Conservation (phyloP, 2,113 vertebrate genomes). For the Phoxinus phoxinus region DNA sequence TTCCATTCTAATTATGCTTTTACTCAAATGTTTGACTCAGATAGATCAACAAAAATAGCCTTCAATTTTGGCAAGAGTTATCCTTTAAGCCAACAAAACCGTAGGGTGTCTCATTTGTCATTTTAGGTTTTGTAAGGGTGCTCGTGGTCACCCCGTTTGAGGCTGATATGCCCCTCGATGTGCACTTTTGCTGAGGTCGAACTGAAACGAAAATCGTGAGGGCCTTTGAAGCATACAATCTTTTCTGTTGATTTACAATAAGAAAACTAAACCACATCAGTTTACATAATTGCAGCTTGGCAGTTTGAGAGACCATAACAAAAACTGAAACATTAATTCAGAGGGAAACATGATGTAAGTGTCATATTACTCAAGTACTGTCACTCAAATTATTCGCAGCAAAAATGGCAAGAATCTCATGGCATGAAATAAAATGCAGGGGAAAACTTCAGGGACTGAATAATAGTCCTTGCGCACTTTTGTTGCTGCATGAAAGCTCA, state of each 20-base stretch:
- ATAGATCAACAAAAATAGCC: too few species aligned
- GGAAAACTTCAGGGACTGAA: not conserved
- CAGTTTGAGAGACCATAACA: conserved; percentile 4
- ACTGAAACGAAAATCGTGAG: too few species aligned
- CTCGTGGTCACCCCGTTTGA: too few species aligned
- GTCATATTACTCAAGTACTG: conserved; percentile 17
- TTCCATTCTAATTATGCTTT: too few species aligned
- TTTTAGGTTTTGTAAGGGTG: too few species aligned
- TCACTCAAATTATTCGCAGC: conserved; percentile 39
- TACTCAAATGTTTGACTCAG: too few species aligned
- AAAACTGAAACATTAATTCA: conserved; percentile 48
- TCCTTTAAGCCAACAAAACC: too few species aligned
- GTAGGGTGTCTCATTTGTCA: too few species aligned
- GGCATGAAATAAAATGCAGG: not conserved
- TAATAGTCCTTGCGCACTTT: not conserved
- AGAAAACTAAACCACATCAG: not conserved
- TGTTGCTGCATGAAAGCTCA: not conserved
- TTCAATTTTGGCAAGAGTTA: too few species aligned
- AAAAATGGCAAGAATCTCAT: not conserved
- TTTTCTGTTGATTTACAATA: not conserved
- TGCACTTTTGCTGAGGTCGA: too few species aligned
- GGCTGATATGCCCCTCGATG: too few species aligned
- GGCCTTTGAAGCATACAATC: not conserved
- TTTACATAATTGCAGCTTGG: not conserved
- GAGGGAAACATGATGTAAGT: conserved; percentile 26